Conservation (phyloP, 2,113 vertebrate species). For the Mustela nigripes region DNA sequence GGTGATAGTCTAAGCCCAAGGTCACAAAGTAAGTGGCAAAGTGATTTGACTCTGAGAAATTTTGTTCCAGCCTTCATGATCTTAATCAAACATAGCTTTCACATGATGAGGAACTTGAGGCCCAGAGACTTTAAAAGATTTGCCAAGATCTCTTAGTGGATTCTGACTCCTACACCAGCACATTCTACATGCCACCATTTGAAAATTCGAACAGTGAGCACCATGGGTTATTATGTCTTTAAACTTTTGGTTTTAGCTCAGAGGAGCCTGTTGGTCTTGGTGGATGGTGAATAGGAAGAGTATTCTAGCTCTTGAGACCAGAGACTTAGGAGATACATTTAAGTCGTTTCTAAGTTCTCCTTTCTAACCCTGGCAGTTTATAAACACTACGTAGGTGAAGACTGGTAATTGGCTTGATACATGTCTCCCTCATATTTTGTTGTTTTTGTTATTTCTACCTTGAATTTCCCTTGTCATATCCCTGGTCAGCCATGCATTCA, state of each 20-base stretch:
- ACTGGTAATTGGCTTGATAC: background rate
- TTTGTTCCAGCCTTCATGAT: background rate
- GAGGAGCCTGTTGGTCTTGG: background rate
- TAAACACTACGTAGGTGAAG: background rate
- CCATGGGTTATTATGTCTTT: background rate
- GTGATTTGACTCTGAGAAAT: background rate
- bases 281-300: background rate
- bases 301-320: background rate
- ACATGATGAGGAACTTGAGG: background rate
- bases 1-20: background rate
- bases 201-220: background rate
- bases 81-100: background rate
- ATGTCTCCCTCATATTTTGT: background rate
- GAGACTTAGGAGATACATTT: background rate
- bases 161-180: background rate
- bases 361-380: background rate
- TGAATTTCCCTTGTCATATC: background rate
- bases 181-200: accelerated
- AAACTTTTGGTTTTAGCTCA: background rate
- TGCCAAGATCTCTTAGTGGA: background rate
- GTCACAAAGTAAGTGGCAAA: constrained; percentile 3
- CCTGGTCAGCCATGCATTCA: background rate
- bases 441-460: constrained; percentile 1
- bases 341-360: background rate
- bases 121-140: background rate